Conservation (phyloP, 2,113 vertebrate species). For the Tyrannus savana region DNA sequence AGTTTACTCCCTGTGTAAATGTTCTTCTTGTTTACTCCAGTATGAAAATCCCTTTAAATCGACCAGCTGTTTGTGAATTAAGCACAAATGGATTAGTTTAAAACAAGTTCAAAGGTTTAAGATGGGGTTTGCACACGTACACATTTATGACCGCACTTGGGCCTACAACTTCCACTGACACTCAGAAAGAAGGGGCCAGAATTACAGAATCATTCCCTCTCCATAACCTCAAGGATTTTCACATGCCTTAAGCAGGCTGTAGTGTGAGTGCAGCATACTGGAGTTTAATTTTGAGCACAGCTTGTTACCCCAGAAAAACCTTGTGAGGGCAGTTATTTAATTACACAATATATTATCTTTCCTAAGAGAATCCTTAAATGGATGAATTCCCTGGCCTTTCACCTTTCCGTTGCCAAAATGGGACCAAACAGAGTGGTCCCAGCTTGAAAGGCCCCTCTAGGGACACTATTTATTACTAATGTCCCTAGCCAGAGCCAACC, state of each 20-base stretch:
- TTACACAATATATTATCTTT: not conserved
- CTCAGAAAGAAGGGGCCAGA: not conserved
- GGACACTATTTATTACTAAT: not conserved
- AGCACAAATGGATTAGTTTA: slow-evolving; percentile 48
- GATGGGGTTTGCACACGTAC: not conserved
- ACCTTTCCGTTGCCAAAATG: not conserved
- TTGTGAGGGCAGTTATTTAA: slow-evolving; percentile 7
- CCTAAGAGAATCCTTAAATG: not conserved
- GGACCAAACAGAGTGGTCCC: not conserved
- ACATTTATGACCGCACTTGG: not conserved
- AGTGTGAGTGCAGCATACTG: not conserved
- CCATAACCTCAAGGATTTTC: not conserved
- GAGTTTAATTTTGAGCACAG: not conserved
- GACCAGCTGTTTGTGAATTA: slow-evolving; percentile 58
- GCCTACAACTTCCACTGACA: accelerated
- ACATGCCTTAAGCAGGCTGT: not conserved
- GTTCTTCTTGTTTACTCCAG: slow-evolving; percentile 38
- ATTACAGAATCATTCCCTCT: not conserved
- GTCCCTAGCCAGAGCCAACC: not conserved
- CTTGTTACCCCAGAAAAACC: not conserved
- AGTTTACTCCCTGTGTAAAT: slow-evolving; percentile 26
- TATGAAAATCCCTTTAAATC: slow-evolving; percentile 45
- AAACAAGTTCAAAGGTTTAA: slow-evolving; percentile 32
- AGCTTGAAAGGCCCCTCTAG: not conserved
- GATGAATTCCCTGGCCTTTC: slow-evolving; percentile 33